Evolutionary conservation across 2,888 invertebrate species (phyloP), one percentile per base, ranked within the genome.

Genomic region (Muschampia plurimacula): DNA sequence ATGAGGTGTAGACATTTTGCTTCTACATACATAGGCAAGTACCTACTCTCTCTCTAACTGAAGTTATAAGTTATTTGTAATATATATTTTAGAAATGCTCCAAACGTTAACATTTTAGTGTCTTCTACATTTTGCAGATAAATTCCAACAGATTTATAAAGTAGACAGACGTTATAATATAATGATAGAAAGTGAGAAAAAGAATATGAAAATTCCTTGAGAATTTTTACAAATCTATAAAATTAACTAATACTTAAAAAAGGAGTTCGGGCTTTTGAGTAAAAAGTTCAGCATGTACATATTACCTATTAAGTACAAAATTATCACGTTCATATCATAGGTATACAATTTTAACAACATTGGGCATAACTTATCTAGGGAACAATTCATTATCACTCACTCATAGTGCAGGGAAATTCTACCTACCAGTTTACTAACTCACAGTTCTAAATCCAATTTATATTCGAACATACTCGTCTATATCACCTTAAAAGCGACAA

Each of bases 211-310:
- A 32, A 32, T 46, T 67, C 22, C 5, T 55, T n/a, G 65, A 62
- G 74, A 75, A 75, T 72, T 79, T 80, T 82, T 85, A 86, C 77
- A 83, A 83, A 84, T 83, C 83, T 85, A 85, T 81, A 82, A 84
- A 85, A 85, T 82, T 85, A 88, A 83, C 78, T 81, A 80, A 80
- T 75, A 80, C 44, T 59, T 82, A 86, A 86, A 86, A 84, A 84
- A 60, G 85, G 82, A 86, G 83, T 82, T 82, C 78, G 81, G 87
- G 87, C 86, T 74, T 77, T 79, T 72, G 89, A 91, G 89, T 79
- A 89, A 91, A 91, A 92, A 91, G 92, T 90, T 87, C 92, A 92
- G 92, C 92, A 91, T 83, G 81, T 84, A 81, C 80, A 81, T 80
- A 77, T 82, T 66, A 86, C 76, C 77, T 86, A 85, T 84, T 84